These are phyloP conservation scores for Bruchidius siliquastri DNA, from an alignment of 2,888 invertebrate species.

Conservation along the genomic window DNA sequence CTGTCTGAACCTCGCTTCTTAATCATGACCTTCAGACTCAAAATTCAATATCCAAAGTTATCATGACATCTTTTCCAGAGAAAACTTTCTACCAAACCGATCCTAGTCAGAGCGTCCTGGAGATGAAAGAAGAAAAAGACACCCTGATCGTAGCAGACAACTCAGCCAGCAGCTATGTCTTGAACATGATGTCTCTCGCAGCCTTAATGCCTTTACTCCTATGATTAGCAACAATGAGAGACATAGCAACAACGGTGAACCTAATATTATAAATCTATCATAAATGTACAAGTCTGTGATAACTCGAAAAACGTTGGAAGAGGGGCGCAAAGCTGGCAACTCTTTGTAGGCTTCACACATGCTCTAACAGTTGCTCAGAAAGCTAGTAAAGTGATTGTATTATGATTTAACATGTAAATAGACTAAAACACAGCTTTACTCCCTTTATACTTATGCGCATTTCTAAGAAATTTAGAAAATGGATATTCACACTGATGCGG, in stretches of 20 bases:
- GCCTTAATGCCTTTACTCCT: not conserved
- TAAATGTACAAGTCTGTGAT: not conserved
- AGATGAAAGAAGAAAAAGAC: constrained; percentile 37
- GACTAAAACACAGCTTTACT: not conserved
- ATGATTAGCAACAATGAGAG: not conserved
- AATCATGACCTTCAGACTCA: no score
- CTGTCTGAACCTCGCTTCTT: no score
- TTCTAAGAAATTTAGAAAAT: not conserved
- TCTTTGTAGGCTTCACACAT: not conserved
- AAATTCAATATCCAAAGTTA: not conserved
- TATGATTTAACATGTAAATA: not conserved
- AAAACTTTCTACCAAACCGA: constrained; percentile 18
- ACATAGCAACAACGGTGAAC: not conserved
- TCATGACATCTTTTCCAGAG: constrained; percentile 13
- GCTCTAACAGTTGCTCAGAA: not conserved
- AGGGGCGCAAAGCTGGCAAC: not conserved
- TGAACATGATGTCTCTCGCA: not conserved
- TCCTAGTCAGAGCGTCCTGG: constrained; percentile 18
- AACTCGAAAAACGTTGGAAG: not conserved
- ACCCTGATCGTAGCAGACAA: constrained; percentile 42
- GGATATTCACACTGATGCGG: no score
- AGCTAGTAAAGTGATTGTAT: not conserved
- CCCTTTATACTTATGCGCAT: not conserved
- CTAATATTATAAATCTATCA: not conserved
- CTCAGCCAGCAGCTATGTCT: constrained; percentile 7